Base-by-base conservation (phyloP, 2,797 vertebrate species). In the Protonibea diacanthus region DNA sequence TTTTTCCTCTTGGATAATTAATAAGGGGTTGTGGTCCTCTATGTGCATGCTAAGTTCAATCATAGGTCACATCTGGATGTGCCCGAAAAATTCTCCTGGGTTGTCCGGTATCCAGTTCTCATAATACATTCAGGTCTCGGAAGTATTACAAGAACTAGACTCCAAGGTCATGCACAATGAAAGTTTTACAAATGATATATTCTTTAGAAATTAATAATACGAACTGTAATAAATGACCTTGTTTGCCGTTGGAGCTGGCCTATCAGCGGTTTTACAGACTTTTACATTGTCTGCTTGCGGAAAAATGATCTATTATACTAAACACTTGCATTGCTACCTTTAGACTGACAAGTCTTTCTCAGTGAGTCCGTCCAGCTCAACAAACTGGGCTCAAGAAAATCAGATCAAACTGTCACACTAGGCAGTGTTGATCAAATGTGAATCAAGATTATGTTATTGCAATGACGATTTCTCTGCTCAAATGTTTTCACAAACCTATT, bases 1-100 rank as follows among this genome's bases (percentile, higher is more conserved):
- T 47, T 55, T 55, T 42, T 27, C 40, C 52, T 68, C 76, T 59
- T 15, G 6, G 56, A 23, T 62, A 27, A 74, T 71, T 74, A 61
- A 33, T 42, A 4, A 17, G 4, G 38, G 13, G 25, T 29, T 10
- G 10, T 20, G 58, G 33, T 52, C 44, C 4, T 13, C 23, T 17
- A 6, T 52, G 38, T 23, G 40, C 25, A 51, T 12, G 20, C 29
- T 23, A 14, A 55, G 33, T 66, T 60, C 40, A 40, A 8, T 51
- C 23, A 64, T 7, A 0, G 48, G 44, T 57, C 58, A 57, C 20
- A 8, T 45, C 33, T 58, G 33, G 38, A n/a, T 62, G 18, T 62
- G 7, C 12, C 13, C 5, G 17, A 21, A 29, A 23, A 4, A 29
- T 52, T 56, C 2, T 38, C 5, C 29, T 27, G 57, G 7, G 17